Evolutionary conservation across 2,113 vertebrate genomes (phyloP), one percentile per base, ranked within the genome.

Genomic region (Bubo scandiacus): DNA sequence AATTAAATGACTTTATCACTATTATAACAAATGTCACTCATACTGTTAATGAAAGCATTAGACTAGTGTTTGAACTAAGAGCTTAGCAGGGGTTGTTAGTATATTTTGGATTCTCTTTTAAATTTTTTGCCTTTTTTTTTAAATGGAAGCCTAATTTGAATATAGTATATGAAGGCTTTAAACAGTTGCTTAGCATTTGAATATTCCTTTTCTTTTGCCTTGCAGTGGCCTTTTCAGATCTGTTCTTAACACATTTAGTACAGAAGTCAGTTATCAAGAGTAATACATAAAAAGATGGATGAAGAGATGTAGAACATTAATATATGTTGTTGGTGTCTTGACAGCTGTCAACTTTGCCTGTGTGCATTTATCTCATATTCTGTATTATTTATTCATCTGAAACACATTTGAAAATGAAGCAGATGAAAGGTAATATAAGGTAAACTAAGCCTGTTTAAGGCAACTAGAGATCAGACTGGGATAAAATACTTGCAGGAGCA

Each of bases 371-470:
- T 86, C 55, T 74, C 2, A 0, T 80, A 43, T 40, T 38, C 58
- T 85, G 9, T 73, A 36, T 86, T 65, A 92, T 78, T 90, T 81
- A 94, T 97, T 96, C 47, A 79, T 93, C 81, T 83, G 71, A 96
- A 92, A 70, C 20, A 22, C 58, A 62, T 82, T 25, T 80, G 71
- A 78, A 88, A 84, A 81, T 84, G 47, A 92, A 86, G 57, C 70
- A 86, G 55, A 32, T 40, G 52, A 94, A 90, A 66, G 67, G 63
- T 51, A 74, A n/a, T 1, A 7, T 51, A 49, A 72, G 82, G 72
- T 86, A 91, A 97, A 91, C 65, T 38, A 67, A 71, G 34, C 16
- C 36, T 55, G n/a, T 67, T 93, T 36, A 59, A n/a, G 77, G 65
- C 43, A 87, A 17, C 38, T n/a, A 51, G 54, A 78, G 57, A 58